Percentiles rank a stretch among this genome's conserved stretches.
phyloP scores from a whole-genome alignment of 2,113 vertebrate genomes.

The Hipposideros armiger region DNA sequence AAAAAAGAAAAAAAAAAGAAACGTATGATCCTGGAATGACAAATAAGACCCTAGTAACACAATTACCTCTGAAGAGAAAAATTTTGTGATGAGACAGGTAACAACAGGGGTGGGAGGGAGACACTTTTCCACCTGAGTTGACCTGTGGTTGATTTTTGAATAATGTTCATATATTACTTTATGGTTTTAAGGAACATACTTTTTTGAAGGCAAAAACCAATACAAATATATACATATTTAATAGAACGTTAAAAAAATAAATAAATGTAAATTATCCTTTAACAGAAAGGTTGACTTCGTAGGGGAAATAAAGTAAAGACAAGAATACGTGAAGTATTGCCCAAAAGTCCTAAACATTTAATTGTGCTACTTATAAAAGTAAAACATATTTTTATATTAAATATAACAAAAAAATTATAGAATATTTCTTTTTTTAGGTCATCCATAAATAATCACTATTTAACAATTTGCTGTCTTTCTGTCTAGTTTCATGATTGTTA shows the following conservation, averaged over 20 bases:
- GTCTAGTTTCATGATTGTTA: neutral
- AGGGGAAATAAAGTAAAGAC: neutral
- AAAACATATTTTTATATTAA: slow-evolving; percentile 7
- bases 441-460: slow-evolving; percentile 4
- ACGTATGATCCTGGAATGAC: neutral
- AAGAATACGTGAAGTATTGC: slow-evolving; percentile 6
- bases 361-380: slow-evolving; percentile 20
- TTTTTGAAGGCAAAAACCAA: neutral
- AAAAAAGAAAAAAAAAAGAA: neutral
- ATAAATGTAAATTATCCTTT: neutral
- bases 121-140: neutral
- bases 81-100: neutral
- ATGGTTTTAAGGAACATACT: slow-evolving; percentile 30
- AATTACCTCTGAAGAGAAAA: neutral
- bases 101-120: neutral
- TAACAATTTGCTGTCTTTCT: slow-evolving; percentile 45
- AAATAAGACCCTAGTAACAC: neutral
- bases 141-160: neutral
- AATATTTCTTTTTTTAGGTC: neutral
- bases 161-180: neutral
- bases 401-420: neutral
- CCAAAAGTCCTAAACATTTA: slow-evolving; percentile 19
- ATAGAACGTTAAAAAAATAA: slow-evolving; percentile 30
- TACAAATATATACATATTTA: neutral
- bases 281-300: slow-evolving; percentile 22